phyloP scores from a whole-genome alignment of 2,888 invertebrate genomes.

The Luperina testacea region DNA sequence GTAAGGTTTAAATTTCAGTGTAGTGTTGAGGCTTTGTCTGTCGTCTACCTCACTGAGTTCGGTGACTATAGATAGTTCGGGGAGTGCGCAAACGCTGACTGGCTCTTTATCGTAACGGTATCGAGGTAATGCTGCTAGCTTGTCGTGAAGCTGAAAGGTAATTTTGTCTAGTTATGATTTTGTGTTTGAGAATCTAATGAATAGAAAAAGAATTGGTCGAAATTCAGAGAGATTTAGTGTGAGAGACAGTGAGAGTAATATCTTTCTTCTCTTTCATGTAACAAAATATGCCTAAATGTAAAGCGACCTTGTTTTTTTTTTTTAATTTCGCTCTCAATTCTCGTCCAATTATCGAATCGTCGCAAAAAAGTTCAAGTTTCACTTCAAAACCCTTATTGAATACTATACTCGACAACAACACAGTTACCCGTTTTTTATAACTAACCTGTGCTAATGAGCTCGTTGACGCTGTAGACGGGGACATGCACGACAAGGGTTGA shows the following conservation, averaged over 20 bases:
- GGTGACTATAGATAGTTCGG: slow-evolving; percentile 77
- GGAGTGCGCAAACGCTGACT: slow-evolving; percentile 72
- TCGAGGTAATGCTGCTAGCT: slow-evolving; percentile 75
- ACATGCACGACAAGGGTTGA: slow-evolving; percentile 62
- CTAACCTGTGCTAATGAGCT: slow-evolving; percentile 80
- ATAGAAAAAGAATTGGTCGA: background rate
- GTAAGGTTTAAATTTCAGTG: slow-evolving; percentile 66
- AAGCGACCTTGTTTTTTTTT: background rate
- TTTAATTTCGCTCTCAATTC: background rate
- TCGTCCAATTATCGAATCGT: background rate
- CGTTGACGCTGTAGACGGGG: slow-evolving; percentile 80
- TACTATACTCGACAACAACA: background rate
- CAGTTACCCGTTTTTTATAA: background rate
- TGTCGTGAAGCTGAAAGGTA: slow-evolving; percentile 80
- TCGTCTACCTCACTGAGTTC: slow-evolving; percentile 79
- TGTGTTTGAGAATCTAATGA: background rate
- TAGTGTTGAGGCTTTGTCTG: slow-evolving; percentile 62
- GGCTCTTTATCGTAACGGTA: slow-evolving; percentile 74
- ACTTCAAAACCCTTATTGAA: background rate
- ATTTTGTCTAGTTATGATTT: background rate
- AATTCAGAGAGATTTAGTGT: background rate
- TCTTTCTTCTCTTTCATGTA: background rate
- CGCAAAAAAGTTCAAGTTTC: background rate
- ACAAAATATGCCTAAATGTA: too few relatives aligned
- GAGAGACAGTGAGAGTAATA: background rate